A percentile compares a stretch with the other conserved stretches of the same genome.
These are phyloP conservation scores for Celastrina argiolus DNA, from an alignment of 2,888 invertebrate species.

Conservation along the genomic window DNA sequence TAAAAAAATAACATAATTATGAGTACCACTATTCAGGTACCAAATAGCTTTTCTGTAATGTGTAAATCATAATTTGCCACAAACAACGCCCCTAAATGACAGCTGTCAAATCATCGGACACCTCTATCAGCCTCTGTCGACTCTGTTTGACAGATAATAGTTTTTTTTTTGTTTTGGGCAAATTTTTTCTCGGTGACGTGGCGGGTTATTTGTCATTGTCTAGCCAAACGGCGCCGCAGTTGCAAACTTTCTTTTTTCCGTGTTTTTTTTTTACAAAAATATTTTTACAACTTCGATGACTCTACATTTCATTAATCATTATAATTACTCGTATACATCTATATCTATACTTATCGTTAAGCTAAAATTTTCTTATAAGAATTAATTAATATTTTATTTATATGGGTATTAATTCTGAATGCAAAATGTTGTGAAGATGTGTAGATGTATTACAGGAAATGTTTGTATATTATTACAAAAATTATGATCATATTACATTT, in stretches of 20 bases:
- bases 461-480: no score
- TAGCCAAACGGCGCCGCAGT: constrained; percentile 17
- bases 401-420: no score
- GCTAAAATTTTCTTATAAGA: not conserved
- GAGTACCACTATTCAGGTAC: no score
- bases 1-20: no score
- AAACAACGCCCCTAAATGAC: constrained; percentile 59
- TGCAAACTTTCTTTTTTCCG: constrained; percentile 10
- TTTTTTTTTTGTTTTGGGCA: constrained; percentile 36
- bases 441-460: no score
- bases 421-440: no score
- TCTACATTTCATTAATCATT: not conserved
- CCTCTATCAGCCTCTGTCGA: constrained; percentile 50
- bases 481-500: no score
- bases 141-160: constrained; percentile 24
- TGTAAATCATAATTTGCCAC: constrained; percentile 56
- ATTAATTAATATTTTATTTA: not conserved
- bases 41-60: not conserved
- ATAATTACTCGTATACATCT: not conserved
- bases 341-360: not conserved
- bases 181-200: constrained; percentile 36
- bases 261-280: not conserved
- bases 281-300: not conserved
- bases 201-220: constrained; percentile 42
- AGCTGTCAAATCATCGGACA: constrained; percentile 71